These are phyloP conservation scores for Prinia subflava DNA, from an alignment of 2,113 vertebrate genomes.

Conservation along the genomic window DNA sequence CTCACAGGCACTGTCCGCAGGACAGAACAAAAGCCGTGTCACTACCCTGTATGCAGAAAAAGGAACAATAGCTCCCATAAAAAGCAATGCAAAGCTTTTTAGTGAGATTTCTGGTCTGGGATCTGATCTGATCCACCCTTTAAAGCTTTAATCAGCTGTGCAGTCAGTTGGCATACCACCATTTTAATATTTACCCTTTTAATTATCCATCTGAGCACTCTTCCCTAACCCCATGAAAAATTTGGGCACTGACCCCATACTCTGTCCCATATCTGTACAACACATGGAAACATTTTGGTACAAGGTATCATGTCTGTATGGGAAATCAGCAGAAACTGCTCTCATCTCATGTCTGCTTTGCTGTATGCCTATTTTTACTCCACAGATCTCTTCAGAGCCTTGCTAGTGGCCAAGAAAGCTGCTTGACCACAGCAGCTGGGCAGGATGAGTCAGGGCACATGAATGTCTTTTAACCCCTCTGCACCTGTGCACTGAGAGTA, in stretches of 20 bases:
- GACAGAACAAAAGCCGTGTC: neutral
- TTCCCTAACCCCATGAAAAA: neutral
- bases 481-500: neutral
- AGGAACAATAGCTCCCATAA: neutral
- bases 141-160: neutral
- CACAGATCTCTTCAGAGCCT: neutral
- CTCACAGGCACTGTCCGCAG: neutral
- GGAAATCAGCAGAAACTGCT: neutral
- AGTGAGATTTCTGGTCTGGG: neutral
- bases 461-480: conserved; percentile 10
- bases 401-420: neutral
- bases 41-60: neutral
- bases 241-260: fast-evolving
- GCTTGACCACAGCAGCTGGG: conserved; percentile 31
- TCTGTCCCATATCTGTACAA: neutral
- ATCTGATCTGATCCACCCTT: neutral
- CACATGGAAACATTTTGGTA: neutral
- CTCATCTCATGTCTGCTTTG: neutral
- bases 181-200: neutral
- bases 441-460: conserved; percentile 21
- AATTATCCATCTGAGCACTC: neutral
- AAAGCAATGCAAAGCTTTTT: neutral
- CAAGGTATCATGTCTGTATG: neutral
- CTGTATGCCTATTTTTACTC: neutral
- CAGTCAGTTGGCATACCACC: neutral